phyloP scores from a whole-genome alignment of 2,113 vertebrate species.

The Pyxicephalus adspersus region DNA sequence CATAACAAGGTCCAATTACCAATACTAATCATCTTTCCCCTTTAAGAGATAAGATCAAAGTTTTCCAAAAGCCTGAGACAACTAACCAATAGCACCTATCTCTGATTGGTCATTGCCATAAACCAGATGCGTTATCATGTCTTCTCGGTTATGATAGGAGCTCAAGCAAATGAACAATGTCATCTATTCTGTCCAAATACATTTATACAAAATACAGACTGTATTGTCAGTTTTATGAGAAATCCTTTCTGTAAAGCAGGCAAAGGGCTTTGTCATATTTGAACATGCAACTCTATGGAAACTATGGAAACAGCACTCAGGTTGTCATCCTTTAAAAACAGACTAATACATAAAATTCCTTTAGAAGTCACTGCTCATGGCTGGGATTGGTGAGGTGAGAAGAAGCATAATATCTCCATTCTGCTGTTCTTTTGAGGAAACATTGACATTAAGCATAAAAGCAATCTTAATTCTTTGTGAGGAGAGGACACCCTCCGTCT shows the following conservation, averaged over 20 bases:
- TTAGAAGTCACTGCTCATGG: neutral
- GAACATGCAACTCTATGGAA: slow-evolving; percentile 4
- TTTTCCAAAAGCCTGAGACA: neutral
- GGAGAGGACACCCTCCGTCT: neutral
- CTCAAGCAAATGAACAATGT: neutral
- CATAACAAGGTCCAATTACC: neutral
- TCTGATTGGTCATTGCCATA: slow-evolving; percentile 1
- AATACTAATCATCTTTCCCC: neutral
- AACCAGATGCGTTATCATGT: neutral
- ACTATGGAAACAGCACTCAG: slow-evolving; percentile 18
- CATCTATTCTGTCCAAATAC: neutral
- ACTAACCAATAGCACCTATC: neutral
- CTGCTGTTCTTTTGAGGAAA: neutral
- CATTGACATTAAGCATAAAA: neutral
- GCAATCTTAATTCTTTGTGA: neutral
- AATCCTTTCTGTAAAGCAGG: slow-evolving; percentile 55
- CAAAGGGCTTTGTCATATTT: slow-evolving; percentile 28
- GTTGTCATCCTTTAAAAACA: neutral
- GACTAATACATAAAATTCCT: neutral
- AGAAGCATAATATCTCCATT: neutral
- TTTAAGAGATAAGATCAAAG: neutral
- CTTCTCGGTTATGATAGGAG: slow-evolving; percentile 2
- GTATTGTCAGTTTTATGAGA: neutral
- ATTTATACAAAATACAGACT: slow-evolving; percentile 13
- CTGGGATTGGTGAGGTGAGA: neutral